Evolutionary conservation across 2,113 vertebrate genomes (phyloP).

Genomic region (Hemibagrus wyckioides): DNA sequence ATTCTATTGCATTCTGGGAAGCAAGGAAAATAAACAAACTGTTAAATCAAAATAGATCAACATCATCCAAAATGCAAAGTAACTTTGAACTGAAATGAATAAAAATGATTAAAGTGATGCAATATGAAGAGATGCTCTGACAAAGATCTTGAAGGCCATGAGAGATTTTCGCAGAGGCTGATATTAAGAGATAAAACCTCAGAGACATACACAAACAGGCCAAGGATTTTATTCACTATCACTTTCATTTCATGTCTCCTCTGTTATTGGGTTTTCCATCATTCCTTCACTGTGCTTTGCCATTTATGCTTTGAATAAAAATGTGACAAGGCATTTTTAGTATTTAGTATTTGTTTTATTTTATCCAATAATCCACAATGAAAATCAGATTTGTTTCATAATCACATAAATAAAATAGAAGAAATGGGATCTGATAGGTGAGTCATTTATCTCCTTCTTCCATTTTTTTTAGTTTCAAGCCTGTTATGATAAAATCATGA

Average conservation of each 20-base stretch:
- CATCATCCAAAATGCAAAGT: background rate
- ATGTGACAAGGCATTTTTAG: background rate
- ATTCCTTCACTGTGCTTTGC: background rate
- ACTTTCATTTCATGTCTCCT: background rate
- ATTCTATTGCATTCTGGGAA: background rate
- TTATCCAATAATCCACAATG: background rate
- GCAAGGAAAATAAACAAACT: background rate
- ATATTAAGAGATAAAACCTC: background rate
- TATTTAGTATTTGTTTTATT: background rate
- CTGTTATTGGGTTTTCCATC: background rate
- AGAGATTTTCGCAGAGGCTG: no score
- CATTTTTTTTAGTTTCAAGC: background rate
- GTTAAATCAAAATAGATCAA: background rate
- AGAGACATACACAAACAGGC: background rate
- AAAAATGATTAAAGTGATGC: background rate
- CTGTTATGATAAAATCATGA: background rate
- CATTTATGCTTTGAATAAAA: background rate
- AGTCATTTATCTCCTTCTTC: background rate
- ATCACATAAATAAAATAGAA: background rate
- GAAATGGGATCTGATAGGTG: background rate
- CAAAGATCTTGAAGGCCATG: no score
- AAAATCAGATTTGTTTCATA: background rate
- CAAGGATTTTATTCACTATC: background rate
- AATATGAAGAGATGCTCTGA: background rate
- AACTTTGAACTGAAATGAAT: background rate